phyloP scores from a whole-genome alignment of 2,797 vertebrate species.

The Sitta carolinensis region DNA sequence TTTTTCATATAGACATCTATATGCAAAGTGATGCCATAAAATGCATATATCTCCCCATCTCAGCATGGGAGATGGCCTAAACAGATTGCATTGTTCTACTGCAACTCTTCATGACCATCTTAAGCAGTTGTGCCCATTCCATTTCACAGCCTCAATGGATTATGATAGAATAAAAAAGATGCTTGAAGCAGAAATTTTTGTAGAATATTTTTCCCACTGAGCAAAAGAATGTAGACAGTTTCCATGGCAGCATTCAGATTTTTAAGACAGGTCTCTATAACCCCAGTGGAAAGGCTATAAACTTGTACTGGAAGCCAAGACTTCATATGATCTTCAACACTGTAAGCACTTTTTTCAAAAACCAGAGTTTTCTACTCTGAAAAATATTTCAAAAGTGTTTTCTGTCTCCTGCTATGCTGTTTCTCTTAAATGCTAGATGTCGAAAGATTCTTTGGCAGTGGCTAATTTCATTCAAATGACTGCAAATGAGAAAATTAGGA shows the following conservation, averaged over 20 bases:
- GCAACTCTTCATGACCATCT: neutral
- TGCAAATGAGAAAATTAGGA: neutral
- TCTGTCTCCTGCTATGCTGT: neutral
- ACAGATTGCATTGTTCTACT: neutral
- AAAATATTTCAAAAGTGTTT: neutral
- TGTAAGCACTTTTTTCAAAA: neutral
- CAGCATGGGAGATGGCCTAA: neutral
- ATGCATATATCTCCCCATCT: neutral
- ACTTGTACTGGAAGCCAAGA: neutral
- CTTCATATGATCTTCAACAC: neutral
- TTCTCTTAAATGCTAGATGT: neutral
- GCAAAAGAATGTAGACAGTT: neutral
- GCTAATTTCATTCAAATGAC: neutral
- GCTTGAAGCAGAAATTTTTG: neutral
- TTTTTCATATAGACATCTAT: neutral
- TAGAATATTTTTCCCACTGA: neutral
- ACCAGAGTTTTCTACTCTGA: neutral
- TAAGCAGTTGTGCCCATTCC: neutral
- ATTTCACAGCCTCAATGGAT: neutral
- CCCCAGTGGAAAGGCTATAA: neutral
- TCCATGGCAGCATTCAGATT: neutral
- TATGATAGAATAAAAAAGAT: neutral
- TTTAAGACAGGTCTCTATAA: neutral
- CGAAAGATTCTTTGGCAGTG: neutral
- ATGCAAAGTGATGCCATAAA: neutral